Conservation (phyloP, 2,888 invertebrate species). For the Leistus spinibarbis region DNA sequence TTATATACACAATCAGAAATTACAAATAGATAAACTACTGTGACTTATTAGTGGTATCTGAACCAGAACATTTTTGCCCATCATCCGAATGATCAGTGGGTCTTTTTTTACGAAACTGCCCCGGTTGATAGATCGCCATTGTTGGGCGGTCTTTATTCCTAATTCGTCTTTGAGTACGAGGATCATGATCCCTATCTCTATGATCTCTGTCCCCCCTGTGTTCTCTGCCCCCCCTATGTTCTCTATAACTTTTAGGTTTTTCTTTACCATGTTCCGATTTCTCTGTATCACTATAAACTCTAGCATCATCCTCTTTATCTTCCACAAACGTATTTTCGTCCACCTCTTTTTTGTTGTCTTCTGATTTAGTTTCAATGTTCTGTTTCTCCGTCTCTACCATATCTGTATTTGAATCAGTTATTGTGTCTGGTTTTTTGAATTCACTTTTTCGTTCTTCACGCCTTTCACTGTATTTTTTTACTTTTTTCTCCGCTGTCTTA, state of each 20-base stretch:
- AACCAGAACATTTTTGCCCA: constrained; percentile 16
- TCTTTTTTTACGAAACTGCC: constrained; percentile 69
- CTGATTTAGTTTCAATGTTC: constrained; percentile 44
- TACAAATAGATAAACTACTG: constrained; percentile 2
- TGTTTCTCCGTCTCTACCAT: constrained; percentile 47
- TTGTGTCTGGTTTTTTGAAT: constrained; percentile 46
- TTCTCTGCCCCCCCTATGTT: background rate
- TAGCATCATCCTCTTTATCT: constrained; percentile 15
- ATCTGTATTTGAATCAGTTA: constrained; percentile 7
- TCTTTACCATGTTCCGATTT: background rate
- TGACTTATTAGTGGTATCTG: constrained; percentile 15
- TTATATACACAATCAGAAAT: background rate
- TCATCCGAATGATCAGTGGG: constrained; percentile 54
- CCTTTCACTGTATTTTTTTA: constrained; percentile 56
- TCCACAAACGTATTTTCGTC: constrained; percentile 19
- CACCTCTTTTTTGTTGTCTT: constrained; percentile 9
- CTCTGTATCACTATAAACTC: constrained; percentile 23
- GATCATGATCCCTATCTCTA: constrained; percentile 55
- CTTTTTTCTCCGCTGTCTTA: constrained; percentile 48
- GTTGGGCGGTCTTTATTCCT: constrained; percentile 82
- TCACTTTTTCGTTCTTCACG: constrained; percentile 55
- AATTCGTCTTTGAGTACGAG: constrained; percentile 61
- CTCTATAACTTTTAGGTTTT: background rate
- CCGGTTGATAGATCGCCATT: constrained; percentile 88
- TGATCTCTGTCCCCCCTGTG: constrained; percentile 10